These are phyloP conservation scores for Agrypnia vestita DNA, from an alignment of 1,140 invertebrate genomes.

Conservation along the genomic window DNA sequence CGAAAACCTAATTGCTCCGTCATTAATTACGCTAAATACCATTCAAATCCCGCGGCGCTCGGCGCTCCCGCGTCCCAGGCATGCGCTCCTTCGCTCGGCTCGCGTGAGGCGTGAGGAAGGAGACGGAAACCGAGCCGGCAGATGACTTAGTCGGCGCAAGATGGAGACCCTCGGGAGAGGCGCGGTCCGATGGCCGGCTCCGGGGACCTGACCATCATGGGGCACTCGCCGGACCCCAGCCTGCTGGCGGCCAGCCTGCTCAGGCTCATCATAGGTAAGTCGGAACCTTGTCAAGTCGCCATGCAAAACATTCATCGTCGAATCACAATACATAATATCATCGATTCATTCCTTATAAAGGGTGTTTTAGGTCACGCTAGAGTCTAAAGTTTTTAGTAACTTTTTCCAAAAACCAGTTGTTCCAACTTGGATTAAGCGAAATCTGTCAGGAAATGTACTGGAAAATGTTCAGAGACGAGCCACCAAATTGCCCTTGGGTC, in stretches of 20 bases:
- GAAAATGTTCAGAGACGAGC: too few species aligned
- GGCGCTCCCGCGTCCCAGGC: neutral
- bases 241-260: slow-evolving; percentile 71
- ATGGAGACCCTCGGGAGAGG: slow-evolving; percentile 18
- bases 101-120: neutral
- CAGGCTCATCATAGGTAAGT: slow-evolving; percentile 71
- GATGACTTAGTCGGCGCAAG: slow-evolving; percentile 20
- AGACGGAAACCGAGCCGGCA: neutral
- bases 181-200: slow-evolving; percentile 62
- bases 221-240: slow-evolving; percentile 71
- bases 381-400: too few species aligned
- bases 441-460: too few species aligned
- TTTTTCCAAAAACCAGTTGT: too few species aligned
- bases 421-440: too few species aligned
- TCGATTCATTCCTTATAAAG: too few species aligned
- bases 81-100: neutral
- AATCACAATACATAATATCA: too few species aligned
- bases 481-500: too few species aligned
- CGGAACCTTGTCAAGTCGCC: too few species aligned
- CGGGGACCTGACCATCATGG: slow-evolving; percentile 65
- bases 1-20: slow-evolving; percentile 23
- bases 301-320: too few species aligned
- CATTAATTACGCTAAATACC: slow-evolving; percentile 33
- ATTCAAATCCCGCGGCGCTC: neutral
- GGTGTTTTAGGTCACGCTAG: too few species aligned